phyloP scores from a whole-genome alignment of 1,140 invertebrate species.

The Pectinophora gossypiella region DNA sequence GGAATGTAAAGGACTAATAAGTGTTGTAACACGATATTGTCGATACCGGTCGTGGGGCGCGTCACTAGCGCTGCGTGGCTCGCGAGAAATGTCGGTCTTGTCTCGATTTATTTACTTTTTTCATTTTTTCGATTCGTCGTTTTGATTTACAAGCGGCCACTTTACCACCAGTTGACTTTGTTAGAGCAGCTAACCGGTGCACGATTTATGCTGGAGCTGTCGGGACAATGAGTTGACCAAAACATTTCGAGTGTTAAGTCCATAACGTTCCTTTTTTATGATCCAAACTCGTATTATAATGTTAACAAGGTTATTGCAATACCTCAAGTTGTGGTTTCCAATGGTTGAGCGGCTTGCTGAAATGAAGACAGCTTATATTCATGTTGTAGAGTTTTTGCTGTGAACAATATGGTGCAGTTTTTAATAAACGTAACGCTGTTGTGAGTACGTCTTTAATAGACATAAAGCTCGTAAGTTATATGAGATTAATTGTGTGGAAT shows the following conservation, averaged over 20 bases:
- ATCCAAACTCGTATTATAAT: slow-evolving; percentile 24
- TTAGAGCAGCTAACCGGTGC: slow-evolving; percentile 58
- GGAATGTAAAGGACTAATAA: background rate
- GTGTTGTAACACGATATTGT: background rate
- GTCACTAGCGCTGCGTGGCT: slow-evolving; percentile 35
- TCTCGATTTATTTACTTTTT: slow-evolving; percentile 48
- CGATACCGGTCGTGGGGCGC: slow-evolving; percentile 8
- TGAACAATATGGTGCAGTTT: no score
- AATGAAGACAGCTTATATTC: no score
- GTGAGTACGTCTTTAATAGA: no score
- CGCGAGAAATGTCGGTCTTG: slow-evolving; percentile 44
- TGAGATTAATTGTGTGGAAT: no score
- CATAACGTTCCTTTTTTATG: slow-evolving; percentile 40
- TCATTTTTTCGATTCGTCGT: slow-evolving; percentile 58
- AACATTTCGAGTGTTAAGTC: slow-evolving; percentile 52
- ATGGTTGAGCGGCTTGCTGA: background rate
- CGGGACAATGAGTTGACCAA: slow-evolving; percentile 48
- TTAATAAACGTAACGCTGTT: no score
- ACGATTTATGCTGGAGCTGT: slow-evolving; percentile 56
- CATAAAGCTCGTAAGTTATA: no score
- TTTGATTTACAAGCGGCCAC: slow-evolving; percentile 68
- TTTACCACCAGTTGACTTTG: slow-evolving; percentile 64
- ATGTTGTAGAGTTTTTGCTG: no score
- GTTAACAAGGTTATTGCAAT: slow-evolving; percentile 40
- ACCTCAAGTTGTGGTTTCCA: background rate